These are phyloP conservation scores for Trichopoda pennipes DNA, from an alignment of 2,888 invertebrate genomes.

Conservation along the genomic window DNA sequence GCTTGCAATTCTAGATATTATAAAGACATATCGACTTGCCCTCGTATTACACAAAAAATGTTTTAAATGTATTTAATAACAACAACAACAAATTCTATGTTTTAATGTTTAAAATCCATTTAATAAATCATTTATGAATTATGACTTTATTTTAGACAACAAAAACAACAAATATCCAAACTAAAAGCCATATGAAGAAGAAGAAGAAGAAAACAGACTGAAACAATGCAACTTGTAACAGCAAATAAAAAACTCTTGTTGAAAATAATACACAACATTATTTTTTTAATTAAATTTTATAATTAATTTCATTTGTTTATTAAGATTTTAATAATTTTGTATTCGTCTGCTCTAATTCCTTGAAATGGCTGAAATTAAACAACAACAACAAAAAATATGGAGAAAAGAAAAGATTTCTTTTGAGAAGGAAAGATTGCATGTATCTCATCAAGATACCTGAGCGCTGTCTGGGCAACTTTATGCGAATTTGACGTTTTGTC, in stretches of 20 bases:
- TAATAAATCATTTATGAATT: constrained; percentile 76
- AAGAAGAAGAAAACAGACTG: background rate
- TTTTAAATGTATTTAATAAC: no score
- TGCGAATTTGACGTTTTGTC: no score
- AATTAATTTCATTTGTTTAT: constrained; percentile 1
- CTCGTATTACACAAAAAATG: no score
- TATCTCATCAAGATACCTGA: no score
- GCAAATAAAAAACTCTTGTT: background rate
- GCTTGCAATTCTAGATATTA: no score
- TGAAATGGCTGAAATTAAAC: background rate
- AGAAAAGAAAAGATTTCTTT: no score
- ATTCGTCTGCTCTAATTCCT: constrained; percentile 48
- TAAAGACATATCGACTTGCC: no score
- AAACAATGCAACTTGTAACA: background rate
- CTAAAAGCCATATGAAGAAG: background rate
- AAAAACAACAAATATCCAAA: constrained; percentile 6
- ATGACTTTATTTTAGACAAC: constrained; percentile 73
- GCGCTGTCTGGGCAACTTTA: no score
- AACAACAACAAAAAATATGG: background rate
- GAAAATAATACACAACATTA: background rate
- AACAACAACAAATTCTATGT: background rate
- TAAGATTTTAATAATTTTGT: background rate
- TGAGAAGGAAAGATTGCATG: no score
- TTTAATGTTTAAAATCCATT: constrained; percentile 61
- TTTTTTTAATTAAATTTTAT: constrained; percentile 23